Conservation (phyloP, 1,140 invertebrate genomes). For the Drosophila sturtevanti region DNA sequence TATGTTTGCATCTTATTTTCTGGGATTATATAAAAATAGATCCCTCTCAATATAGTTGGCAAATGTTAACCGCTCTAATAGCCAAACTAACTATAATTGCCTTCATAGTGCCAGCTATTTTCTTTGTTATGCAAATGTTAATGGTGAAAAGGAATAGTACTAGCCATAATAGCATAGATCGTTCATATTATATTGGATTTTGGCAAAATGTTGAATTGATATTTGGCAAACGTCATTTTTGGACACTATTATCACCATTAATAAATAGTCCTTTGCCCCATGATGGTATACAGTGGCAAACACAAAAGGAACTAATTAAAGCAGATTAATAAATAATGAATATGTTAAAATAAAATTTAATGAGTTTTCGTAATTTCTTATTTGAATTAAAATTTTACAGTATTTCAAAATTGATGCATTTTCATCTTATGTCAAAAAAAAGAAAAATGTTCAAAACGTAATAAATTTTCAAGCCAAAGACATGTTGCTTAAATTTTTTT, state of each 20-base stretch:
- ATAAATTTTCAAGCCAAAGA: too few relatives aligned
- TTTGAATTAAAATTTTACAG: too few relatives aligned
- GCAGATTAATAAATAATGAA: background rate
- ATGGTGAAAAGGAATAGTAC: conserved; percentile 39
- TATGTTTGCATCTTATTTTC: background rate
- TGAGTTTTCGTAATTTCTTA: too few relatives aligned
- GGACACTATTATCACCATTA: conserved; percentile 89
- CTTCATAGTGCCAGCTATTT: background rate
- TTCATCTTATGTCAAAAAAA: too few relatives aligned
- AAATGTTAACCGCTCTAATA: background rate
- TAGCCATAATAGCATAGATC: conserved; percentile 14
- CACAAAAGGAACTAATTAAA: background rate
- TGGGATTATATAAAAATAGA: background rate
- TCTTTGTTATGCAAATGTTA: conserved; percentile 25
- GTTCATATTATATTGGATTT: conserved; percentile 88
- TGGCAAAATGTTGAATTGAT: conserved; percentile 87
- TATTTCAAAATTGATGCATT: too few relatives aligned
- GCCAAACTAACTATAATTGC: conserved; percentile 42
- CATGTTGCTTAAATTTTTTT: too few relatives aligned
- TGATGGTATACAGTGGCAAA: conserved; percentile 88
- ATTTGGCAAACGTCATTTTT: conserved; percentile 90
- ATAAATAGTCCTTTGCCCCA: conserved; percentile 88
- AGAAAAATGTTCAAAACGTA: too few relatives aligned
- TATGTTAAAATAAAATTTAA: too few relatives aligned
- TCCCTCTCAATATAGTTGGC: background rate